Conservation (phyloP, 1,140 invertebrate species). For the Drosophila pseudoananassae region DNA sequence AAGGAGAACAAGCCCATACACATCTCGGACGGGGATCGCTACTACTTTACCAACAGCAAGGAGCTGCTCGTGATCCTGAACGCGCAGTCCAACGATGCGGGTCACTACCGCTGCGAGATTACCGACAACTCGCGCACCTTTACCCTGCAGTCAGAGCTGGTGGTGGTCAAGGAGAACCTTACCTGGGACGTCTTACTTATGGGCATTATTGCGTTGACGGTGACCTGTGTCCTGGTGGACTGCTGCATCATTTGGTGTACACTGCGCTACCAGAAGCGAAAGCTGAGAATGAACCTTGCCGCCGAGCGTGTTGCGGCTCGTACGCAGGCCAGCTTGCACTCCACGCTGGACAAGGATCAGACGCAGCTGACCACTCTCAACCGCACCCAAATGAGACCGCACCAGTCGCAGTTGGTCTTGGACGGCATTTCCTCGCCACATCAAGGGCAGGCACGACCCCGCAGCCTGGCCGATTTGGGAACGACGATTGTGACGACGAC, state of each 20-base stretch:
- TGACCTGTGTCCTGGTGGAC: constrained; percentile 93
- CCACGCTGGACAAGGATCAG: constrained; percentile 65
- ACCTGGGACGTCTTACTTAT: constrained; percentile 86
- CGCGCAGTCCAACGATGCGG: constrained; percentile 90
- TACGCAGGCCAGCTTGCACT: constrained; percentile 51
- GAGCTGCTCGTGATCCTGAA: constrained; percentile 95
- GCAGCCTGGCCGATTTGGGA: constrained; percentile 62
- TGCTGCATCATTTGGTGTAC: constrained; percentile 96
- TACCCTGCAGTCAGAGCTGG: constrained; percentile 71
- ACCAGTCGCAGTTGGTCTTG: constrained; percentile 53
- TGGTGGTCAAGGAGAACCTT: constrained; percentile 85
- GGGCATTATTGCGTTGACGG: constrained; percentile 94
- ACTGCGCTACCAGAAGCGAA: constrained; percentile 91
- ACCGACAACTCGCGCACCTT: constrained; percentile 84
- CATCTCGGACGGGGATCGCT: constrained; percentile 86
- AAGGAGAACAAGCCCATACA: constrained; percentile 89
- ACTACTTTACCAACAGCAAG: constrained; percentile 93
- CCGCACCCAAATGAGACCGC: constrained; percentile 58
- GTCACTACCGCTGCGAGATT: constrained; percentile 95
- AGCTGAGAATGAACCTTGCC: constrained; percentile 35
- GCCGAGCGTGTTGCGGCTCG: constrained; percentile 70
- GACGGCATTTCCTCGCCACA: constrained; percentile 44
- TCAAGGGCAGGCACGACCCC: constrained; percentile 46
- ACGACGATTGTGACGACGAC: constrained; percentile 71
- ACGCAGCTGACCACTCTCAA: constrained; percentile 75